Conservation (phyloP, 2,113 vertebrate genomes). For the Indicator maculatus region DNA sequence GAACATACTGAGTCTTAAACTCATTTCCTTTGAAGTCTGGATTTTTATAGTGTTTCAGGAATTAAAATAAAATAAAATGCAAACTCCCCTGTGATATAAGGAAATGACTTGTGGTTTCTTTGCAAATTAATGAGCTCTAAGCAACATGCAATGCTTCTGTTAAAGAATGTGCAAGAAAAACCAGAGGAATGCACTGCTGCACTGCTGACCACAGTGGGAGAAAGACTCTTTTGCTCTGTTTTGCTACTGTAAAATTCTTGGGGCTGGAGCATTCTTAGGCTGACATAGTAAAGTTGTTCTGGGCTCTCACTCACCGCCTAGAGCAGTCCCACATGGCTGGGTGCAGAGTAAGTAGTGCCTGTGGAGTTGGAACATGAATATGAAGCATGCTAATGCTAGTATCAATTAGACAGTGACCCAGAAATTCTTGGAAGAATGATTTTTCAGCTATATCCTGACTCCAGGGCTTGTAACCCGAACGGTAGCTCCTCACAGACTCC, state of each 20-base stretch:
- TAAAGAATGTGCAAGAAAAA: constrained; percentile 61
- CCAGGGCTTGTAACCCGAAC: constrained; percentile 57
- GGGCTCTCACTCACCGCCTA: constrained; percentile 52
- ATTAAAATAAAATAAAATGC: background rate
- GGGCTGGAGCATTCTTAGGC: constrained; percentile 42
- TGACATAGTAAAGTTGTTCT: background rate
- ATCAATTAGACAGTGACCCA: constrained; percentile 94
- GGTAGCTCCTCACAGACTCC: constrained; percentile 11
- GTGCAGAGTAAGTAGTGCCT: constrained; percentile 67
- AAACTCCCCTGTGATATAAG: constrained; percentile 43
- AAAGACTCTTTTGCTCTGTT: constrained; percentile 59
- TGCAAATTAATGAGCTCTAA: constrained; percentile 73
- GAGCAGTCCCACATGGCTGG: constrained; percentile 75
- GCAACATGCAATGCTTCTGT: constrained; percentile 70
- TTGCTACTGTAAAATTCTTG: constrained; percentile 54
- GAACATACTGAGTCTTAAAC: constrained; percentile 50
- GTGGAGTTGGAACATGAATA: constrained; percentile 79
- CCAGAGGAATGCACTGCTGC: constrained; percentile 50
- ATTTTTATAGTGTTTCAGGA: constrained; percentile 30
- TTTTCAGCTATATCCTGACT: constrained; percentile 73
- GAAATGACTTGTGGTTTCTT: constrained; percentile 73
- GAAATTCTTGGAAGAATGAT: constrained; percentile 87
- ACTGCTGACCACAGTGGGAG: constrained; percentile 56
- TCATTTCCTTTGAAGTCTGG: constrained; percentile 70
- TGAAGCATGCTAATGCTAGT: constrained; percentile 85